phyloP scores from a whole-genome alignment of 2,797 vertebrate species.

The Enteromius argenteus region DNA sequence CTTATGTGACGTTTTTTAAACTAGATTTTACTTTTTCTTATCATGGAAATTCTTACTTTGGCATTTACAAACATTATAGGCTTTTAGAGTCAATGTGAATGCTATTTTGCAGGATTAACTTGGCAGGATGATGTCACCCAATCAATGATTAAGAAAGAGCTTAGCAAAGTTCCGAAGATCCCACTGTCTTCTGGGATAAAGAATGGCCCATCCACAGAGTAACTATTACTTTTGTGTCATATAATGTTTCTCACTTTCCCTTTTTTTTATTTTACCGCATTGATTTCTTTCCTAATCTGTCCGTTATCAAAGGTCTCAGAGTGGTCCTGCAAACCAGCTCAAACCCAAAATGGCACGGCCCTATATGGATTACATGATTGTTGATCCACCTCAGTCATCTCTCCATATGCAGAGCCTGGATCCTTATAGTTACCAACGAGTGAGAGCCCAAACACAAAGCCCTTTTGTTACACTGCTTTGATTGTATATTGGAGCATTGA shows the following conservation, averaged over 20 bases:
- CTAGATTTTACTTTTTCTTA: background rate
- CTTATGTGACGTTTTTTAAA: background rate
- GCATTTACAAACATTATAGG: background rate
- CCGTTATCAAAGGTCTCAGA: conserved; percentile 30
- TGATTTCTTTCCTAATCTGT: conserved; percentile 20
- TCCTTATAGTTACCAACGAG: conserved; percentile 87
- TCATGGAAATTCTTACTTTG: background rate
- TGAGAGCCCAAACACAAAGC: conserved; percentile 61
- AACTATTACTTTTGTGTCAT: conserved; percentile 4
- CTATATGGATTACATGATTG: conserved; percentile 86
- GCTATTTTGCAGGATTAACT: conserved; percentile 82
- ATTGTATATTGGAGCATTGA: background rate
- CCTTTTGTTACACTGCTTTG: background rate
- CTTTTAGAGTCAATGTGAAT: background rate
- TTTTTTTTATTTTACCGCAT: background rate
- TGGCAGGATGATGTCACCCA: conserved; percentile 94
- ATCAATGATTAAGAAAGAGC: conserved; percentile 86
- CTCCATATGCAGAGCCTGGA: conserved; percentile 83
- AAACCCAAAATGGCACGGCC: conserved; percentile 77
- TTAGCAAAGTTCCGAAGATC: conserved; percentile 86
- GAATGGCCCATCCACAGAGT: conserved; percentile 54
- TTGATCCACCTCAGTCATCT: conserved; percentile 75
- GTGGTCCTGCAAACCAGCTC: conserved; percentile 28
- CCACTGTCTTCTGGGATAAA: conserved; percentile 65
- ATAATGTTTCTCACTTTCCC: background rate